Base-by-base conservation (phyloP, 2,113 vertebrate species). In the Peromyscus californicus region DNA sequence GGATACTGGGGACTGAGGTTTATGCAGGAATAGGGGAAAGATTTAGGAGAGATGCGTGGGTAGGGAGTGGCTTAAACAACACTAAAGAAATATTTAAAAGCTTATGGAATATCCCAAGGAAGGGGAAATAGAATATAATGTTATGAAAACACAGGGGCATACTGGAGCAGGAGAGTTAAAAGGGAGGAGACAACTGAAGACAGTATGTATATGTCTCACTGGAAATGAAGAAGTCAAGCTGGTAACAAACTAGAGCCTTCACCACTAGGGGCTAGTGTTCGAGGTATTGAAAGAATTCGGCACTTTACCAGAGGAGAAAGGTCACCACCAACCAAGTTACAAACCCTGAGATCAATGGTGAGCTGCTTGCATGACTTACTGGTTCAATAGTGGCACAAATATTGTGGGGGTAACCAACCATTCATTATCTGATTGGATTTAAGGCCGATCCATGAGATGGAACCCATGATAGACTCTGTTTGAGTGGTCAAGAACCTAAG, bases 381-480 rank as follows among this genome's bases (percentile, higher is more conserved):
- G 51, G 31, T 36, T 9, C 78, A 80, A 36, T 6, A 82, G 51
- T n/a, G 33, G 15, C 3, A 70, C 69, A 70, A 70, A 70, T 33
- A 70, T 17, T 70, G 15, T 7, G 29, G 69, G 33, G 36, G 33
- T 36, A 70, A 70, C 69, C 16, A 70, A 36, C 15, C 69, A 36
- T 17, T 17, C 69, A 17, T 36, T 36, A 17, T 70, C 33, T 70
- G 69, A 36, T 17, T 70, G 33, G 69, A 36, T 70, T 36, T 70
- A 7, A 17, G 69, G 5, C 6, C 15, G 5, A 70, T 5, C 5
- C 21, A 36, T 2, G 3, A 80, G 1, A 57, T 57, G 10, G 1
- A 57, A 54, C 19, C 33, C 21, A 57, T 82, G 6, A 9, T 57
- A 16, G 10, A n/a, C 33, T n/a, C 33, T n/a, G 3, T 65, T 57